Conservation (phyloP, 2,113 vertebrate genomes). For the Rhineura floridana region DNA sequence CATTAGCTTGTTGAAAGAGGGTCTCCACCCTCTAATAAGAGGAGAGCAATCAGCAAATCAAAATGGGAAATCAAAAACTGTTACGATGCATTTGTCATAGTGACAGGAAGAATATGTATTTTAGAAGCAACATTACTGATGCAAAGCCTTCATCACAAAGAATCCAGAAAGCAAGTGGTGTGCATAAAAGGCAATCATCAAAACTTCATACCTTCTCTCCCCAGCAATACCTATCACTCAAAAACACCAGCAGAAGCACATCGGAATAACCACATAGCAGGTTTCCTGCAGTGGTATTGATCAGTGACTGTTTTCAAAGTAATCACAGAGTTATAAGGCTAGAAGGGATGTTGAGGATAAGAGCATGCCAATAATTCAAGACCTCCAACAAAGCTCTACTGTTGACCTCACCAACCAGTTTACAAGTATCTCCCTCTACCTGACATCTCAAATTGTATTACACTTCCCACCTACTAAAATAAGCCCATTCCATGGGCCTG, state of each 20-base stretch:
- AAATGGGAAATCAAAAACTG: conserved; percentile 35
- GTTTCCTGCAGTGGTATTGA: not conserved
- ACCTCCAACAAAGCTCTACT: not conserved
- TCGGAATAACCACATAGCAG: not conserved
- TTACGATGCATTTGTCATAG: conserved; percentile 26
- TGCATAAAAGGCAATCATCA: conserved; percentile 10
- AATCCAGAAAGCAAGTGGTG: not conserved
- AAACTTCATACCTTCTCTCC: not conserved
- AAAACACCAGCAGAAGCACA: not conserved
- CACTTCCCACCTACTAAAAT: not conserved
- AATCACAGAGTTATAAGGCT: not conserved
- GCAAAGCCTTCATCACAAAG: conserved; percentile 13
- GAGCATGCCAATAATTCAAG: not conserved
- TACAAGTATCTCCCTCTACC: not conserved
- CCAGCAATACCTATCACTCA: not conserved
- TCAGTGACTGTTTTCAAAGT: not conserved
- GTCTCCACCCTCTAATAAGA: conserved; percentile 22
- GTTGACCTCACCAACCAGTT: not conserved
- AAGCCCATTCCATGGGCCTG: not conserved
- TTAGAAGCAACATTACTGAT: conserved; percentile 21
- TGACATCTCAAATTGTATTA: not conserved
- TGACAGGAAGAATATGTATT: not conserved
- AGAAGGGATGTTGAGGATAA: not conserved
- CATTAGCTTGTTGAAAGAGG: not conserved
- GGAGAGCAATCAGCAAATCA: not conserved